These are phyloP conservation scores for Papilio gigon DNA, from an alignment of 2,888 invertebrate species.

Conservation along the genomic window DNA sequence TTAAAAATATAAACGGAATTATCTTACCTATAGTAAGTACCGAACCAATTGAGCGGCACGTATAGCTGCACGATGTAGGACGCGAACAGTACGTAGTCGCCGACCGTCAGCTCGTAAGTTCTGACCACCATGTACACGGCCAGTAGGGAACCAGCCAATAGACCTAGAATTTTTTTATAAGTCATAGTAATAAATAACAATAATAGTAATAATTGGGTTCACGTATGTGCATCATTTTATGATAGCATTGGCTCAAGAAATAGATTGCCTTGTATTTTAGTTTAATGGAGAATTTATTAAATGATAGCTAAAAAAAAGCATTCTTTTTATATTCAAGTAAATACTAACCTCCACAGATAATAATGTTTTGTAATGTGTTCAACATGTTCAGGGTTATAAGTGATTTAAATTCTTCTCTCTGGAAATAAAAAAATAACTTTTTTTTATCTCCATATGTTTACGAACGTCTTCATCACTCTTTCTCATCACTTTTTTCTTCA, in stretches of 20 bases:
- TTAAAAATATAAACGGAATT: not conserved
- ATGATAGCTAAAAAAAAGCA: no score
- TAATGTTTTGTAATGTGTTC: constrained; percentile 94
- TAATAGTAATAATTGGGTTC: no score
- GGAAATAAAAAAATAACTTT: constrained; percentile 59
- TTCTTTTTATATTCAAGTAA: no score
- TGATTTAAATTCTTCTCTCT: constrained; percentile 95
- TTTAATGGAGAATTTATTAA: no score
- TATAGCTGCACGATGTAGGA: constrained; percentile 97
- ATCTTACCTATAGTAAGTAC: constrained; percentile 95
- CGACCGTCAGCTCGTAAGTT: constrained; percentile 88
- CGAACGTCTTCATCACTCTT: no score
- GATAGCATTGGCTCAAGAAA: no score
- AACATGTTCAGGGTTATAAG: constrained; percentile 93
- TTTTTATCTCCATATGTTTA: no score
- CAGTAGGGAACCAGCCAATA: constrained; percentile 92
- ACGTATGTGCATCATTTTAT: no score
- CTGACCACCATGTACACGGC: constrained; percentile 93
- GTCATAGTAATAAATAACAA: no score
- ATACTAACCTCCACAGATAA: constrained; percentile 86
- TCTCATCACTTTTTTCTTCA: no score
- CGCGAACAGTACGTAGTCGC: constrained; percentile 97
- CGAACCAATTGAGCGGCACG: constrained; percentile 98
- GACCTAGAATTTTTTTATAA: no score
- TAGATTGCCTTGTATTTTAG: no score